Evolutionary conservation across 1,140 invertebrate species (phyloP), one percentile per base, ranked within the genome.

Genomic region (Drosophila paulistorum): DNA sequence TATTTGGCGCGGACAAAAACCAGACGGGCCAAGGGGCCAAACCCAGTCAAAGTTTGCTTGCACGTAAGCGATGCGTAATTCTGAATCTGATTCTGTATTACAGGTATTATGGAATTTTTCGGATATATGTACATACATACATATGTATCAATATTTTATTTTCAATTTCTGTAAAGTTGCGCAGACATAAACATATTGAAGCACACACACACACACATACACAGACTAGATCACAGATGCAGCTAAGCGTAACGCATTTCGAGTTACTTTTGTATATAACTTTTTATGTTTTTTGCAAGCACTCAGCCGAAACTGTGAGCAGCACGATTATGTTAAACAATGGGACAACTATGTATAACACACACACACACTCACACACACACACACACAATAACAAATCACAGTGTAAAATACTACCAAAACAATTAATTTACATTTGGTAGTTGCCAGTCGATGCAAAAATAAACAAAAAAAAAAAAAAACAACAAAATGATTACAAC

Each of bases 271-370:
- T 72, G 77, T 84, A 69, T 85, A 77, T 65, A 60, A 69, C 37
- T 66, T 77, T 17, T 57, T 2, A 61, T 61, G 54, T 69, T 64
- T 78, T 59, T 69, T 73, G 85, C 71, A 74, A 62, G 71, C 75
- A 82, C 75, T 86, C 79, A 86, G 82, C 75, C 82, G 82, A 71
- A 86, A 87, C 81, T 81, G 73, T 55, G 77, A 78, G 77, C 79
- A 77, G 77, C 79, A 73, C 72, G 68, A 76, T 86, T 85, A 81
- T 85, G 66, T 71, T 51, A 66, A 61, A 65, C 45, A 67, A 42
- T 61, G 23, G 57, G 74, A 71, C 68, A 71, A 68, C 23, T 26
- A 26, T 26, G 26, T 80, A 63, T 74, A 48, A 41, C 2, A 58
- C 13, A 58, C 14, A 58, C 35, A 65, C 37, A 10, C 10, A 11